A percentile compares a stretch with the other conserved stretches of the same genome.
phyloP scores from a whole-genome alignment of 2,888 invertebrate species.

The Ectropis crepuscularia region DNA sequence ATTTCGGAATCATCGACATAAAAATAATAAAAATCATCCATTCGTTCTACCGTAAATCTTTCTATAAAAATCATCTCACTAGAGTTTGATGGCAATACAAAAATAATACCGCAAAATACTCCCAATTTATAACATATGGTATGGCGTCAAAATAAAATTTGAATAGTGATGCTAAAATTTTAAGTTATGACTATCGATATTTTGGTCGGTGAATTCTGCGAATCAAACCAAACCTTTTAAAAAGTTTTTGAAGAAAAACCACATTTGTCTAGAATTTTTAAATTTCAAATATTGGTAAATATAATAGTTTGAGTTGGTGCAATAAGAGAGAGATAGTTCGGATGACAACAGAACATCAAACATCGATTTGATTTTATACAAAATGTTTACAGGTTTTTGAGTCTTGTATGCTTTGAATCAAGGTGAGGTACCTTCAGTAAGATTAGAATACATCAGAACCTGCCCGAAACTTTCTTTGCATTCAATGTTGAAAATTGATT shows the following conservation, averaged over 20 bases:
- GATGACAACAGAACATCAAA: too few relatives aligned
- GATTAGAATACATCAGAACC: too few relatives aligned
- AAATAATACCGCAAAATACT: slow-evolving; percentile 53
- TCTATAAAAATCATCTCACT: slow-evolving; percentile 30
- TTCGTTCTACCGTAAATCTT: slow-evolving; percentile 34
- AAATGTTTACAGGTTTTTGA: too few relatives aligned
- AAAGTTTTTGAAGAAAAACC: background rate
- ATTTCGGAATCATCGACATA: slow-evolving; percentile 24
- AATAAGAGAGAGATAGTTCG: too few relatives aligned
- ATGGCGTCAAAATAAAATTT: slow-evolving; percentile 31
- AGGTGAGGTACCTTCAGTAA: too few relatives aligned
- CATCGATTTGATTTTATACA: too few relatives aligned
- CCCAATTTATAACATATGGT: slow-evolving; percentile 67
- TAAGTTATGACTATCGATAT: slow-evolving; percentile 13
- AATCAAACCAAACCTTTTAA: background rate
- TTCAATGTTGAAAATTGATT: too few relatives aligned
- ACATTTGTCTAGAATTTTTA: background rate
- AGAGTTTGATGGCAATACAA: slow-evolving; percentile 34
- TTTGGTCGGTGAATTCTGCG: background rate
- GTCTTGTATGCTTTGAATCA: too few relatives aligned
- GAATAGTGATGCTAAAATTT: slow-evolving; percentile 1
- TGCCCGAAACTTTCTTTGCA: too few relatives aligned
- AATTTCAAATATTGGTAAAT: too few relatives aligned
- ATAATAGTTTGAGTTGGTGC: too few relatives aligned
- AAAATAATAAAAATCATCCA: slow-evolving; percentile 15